A percentile compares a stretch with the other conserved stretches of the same genome.
These are phyloP conservation scores for Leptothorax acervorum DNA, from an alignment of 2,888 invertebrate species.

Conservation along the genomic window DNA sequence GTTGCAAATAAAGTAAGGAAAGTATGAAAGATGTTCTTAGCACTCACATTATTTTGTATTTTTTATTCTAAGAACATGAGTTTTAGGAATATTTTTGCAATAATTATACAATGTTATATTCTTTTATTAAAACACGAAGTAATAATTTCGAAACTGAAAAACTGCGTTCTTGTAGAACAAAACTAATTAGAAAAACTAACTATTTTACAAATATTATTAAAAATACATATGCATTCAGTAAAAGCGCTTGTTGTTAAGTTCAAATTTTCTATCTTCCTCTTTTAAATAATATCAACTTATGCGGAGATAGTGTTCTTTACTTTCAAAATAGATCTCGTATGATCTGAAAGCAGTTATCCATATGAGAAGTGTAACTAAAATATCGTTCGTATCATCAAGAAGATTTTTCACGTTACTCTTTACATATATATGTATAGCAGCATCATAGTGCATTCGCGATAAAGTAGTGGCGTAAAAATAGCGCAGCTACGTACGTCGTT, in stretches of 20 bases:
- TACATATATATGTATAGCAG: constrained; percentile 4
- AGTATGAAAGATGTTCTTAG: constrained; percentile 15
- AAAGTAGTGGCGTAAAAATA: constrained; percentile 55
- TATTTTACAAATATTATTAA: not conserved
- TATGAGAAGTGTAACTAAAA: constrained; percentile 23
- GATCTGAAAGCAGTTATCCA: constrained; percentile 21
- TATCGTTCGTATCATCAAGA: constrained; percentile 29
- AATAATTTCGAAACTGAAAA: not conserved
- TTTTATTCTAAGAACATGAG: not conserved
- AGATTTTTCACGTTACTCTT: constrained; percentile 36
- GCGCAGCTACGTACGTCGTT: constrained; percentile 60
- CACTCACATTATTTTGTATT: constrained; percentile 1
- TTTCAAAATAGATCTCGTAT: not conserved
- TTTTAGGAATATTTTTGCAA: constrained; percentile 5
- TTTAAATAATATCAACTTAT: constrained; percentile 11
- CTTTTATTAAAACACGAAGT: not conserved
- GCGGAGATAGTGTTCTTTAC: not conserved
- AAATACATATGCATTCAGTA: not conserved
- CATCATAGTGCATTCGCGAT: constrained; percentile 29
- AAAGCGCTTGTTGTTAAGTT: not conserved
- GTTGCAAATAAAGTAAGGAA: constrained; percentile 12
- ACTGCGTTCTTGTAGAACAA: not conserved
- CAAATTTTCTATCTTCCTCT: not conserved
- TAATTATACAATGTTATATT: not conserved
- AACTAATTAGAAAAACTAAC: not conserved